These are phyloP conservation scores for Amphibalanus amphitrite DNA, from an alignment of 1,140 invertebrate species.

Conservation along the genomic window DNA sequence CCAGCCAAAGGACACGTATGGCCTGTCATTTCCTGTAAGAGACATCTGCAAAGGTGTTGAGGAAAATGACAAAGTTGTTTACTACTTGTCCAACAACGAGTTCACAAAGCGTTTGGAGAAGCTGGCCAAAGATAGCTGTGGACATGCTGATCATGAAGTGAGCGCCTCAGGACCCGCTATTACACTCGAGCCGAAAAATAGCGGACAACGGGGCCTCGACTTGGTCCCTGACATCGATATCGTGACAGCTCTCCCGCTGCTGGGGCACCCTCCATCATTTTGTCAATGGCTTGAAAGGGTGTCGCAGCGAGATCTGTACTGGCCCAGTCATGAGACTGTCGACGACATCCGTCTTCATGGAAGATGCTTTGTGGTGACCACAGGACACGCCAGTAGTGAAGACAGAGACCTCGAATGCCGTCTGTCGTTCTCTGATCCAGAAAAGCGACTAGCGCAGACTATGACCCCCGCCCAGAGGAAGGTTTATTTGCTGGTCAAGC, in stretches of 20 bases:
- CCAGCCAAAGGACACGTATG: background rate
- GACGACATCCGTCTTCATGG: background rate
- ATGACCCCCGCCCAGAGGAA: background rate
- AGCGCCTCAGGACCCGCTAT: no score
- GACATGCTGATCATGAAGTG: background rate
- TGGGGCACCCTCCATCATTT: background rate
- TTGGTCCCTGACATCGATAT: background rate
- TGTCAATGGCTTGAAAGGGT: background rate
- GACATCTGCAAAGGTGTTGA: background rate
- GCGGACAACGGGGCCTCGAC: background rate
- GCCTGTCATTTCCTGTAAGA: background rate
- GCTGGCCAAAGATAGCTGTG: background rate
- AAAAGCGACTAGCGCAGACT: background rate
- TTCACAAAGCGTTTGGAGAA: background rate
- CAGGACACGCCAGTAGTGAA: background rate
- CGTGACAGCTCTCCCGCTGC: background rate
- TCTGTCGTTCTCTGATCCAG: background rate
- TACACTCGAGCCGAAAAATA: no score
- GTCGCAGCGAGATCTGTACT: background rate
- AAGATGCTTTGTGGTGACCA: background rate
- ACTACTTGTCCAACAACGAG: background rate
- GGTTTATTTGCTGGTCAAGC: background rate
- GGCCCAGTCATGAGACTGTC: background rate
- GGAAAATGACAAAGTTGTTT: background rate
- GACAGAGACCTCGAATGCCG: background rate